Percentiles rank a stretch among this genome's conserved stretches.
Conservation (phyloP, 2,888 invertebrate species). For the Mycalesis mineus region DNA sequence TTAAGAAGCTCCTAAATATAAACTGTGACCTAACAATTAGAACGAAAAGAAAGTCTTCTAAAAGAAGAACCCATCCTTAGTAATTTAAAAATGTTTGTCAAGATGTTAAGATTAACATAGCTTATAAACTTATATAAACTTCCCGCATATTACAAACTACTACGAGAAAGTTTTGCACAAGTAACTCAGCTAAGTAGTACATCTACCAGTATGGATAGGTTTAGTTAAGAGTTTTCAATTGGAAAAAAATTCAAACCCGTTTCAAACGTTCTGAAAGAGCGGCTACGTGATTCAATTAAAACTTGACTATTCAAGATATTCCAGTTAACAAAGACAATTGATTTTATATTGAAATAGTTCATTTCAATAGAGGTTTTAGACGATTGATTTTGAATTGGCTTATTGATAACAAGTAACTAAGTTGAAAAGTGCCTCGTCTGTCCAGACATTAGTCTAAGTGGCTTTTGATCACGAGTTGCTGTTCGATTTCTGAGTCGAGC, state of each 20-base stretch:
- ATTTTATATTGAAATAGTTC: background rate
- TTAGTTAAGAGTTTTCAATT: background rate
- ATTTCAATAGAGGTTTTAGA: background rate
- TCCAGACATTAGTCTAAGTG: too few relatives aligned
- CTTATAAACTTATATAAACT: too few relatives aligned
- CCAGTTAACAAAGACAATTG: background rate
- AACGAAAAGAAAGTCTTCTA: too few relatives aligned
- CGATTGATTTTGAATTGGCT: background rate
- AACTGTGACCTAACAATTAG: too few relatives aligned
- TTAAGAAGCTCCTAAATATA: too few relatives aligned
- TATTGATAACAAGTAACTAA: background rate
- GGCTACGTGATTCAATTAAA: constrained; percentile 3
- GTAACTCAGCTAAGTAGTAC: background rate
- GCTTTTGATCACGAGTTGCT: too few relatives aligned
- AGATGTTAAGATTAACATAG: too few relatives aligned
- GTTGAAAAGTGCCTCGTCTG: background rate
- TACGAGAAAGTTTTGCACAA: background rate
- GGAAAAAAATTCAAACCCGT: background rate
- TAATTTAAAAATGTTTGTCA: too few relatives aligned
- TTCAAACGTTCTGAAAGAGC: background rate
- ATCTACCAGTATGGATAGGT: background rate
- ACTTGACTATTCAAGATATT: background rate
- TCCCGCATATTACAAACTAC: background rate
- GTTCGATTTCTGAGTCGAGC: too few relatives aligned
- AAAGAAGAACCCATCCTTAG: too few relatives aligned